Evolutionary conservation across 2,888 invertebrate species (phyloP), one percentile per base, ranked within the genome.

Genomic region (Scelioninae gen. 1): DNA sequence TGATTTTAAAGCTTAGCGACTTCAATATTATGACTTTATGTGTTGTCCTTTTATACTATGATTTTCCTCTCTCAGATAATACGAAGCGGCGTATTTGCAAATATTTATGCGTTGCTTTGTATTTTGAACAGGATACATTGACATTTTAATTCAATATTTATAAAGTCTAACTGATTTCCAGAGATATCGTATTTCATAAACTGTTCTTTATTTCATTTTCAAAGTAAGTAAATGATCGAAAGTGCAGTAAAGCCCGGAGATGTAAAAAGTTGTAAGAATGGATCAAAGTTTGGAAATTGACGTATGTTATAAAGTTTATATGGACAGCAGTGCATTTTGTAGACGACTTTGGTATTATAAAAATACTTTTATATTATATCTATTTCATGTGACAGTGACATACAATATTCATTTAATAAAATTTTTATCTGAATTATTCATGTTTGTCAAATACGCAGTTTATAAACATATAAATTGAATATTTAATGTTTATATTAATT

Each of bases 221-320:
- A 43, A 43, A 43, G 43, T 40, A 40, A 40, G 40, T 43, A 43
- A 43, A n/a, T 11, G 11, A 43, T n/a, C 11, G 43, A 43, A 23
- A 23, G 23, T 23, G 23, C 1, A 23, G 23, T 23, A 23, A 23
- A 23, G 23, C 23, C 23, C 23, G 23, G 4, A 23, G 43, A 43
- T 43, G 43, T 43, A 43, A 43, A 43, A 43, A 43, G 43, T 43
- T 43, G 11, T n/a, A 43, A 43, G 43, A 43, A 43, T 43, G n/a
- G 43, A 43, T 43, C 43, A 43, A 43, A 43, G 43, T 43, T 43
- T 43, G 51, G 16, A 23, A 51, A 51, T 51, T 51, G 29, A 51
- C 23, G 23, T 16, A 23, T 51, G 51, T 51, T 13, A 43, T 43
- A 43, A 43, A 43, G n/a, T 43, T 43, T 43, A 11, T 43, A 43